phyloP scores from a whole-genome alignment of 1,140 invertebrate species.

The Drosophila pruinosa region DNA sequence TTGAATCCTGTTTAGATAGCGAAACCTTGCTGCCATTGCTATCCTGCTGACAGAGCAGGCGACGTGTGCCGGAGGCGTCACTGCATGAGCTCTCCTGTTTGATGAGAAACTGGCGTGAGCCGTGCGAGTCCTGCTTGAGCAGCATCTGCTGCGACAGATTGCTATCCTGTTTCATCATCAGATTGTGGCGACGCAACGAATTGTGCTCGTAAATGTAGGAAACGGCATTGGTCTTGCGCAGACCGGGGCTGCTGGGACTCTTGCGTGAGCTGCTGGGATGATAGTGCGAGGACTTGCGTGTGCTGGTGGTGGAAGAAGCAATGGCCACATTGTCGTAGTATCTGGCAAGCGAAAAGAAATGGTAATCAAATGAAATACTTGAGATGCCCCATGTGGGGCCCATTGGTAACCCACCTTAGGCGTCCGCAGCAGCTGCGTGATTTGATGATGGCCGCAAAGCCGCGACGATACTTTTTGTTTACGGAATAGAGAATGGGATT shows the following conservation, averaged over 20 bases:
- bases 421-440: constrained; percentile 92
- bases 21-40: constrained; percentile 80
- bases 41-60: constrained; percentile 78
- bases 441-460: constrained; percentile 94
- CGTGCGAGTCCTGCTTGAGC: constrained; percentile 81
- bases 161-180: constrained; percentile 82
- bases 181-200: constrained; percentile 71
- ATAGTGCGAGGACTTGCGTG: constrained; percentile 92
- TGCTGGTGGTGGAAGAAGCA: constrained; percentile 91
- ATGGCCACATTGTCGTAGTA: constrained; percentile 91
- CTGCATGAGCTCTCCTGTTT: constrained; percentile 82
- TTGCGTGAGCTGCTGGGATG: constrained; percentile 88
- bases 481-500: constrained; percentile 98
- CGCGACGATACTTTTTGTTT: constrained; percentile 97
- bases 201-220: constrained; percentile 88
- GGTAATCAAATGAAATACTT: background rate
- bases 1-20: constrained; percentile 78
- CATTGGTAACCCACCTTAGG: constrained; percentile 85
- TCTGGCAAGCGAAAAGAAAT: constrained; percentile 40
- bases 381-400: too few relatives aligned
- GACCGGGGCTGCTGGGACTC: constrained; percentile 85
- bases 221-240: constrained; percentile 87
- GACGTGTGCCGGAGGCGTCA: constrained; percentile 71
- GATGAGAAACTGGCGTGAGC: constrained; percentile 78
- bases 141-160: constrained; percentile 82